Conservation (phyloP, 1,140 invertebrate species). For the Tetragonula clypearis region DNA sequence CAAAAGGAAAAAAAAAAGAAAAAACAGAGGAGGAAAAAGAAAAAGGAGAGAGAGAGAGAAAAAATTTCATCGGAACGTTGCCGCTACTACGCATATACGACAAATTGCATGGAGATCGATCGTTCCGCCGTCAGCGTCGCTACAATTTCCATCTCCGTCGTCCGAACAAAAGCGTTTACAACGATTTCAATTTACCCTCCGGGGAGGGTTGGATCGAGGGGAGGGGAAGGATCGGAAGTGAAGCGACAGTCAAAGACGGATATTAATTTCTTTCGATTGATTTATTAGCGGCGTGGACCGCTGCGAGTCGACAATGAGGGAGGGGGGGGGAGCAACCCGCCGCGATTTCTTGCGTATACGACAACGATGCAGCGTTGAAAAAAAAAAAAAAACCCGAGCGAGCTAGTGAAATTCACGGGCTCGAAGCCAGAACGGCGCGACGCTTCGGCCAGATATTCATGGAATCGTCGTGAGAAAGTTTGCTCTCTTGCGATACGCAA, state of each 20-base stretch:
- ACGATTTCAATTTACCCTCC: constrained; percentile 29
- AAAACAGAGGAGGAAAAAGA: background rate
- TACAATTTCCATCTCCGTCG: constrained; percentile 19
- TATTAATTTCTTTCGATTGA: constrained; percentile 43
- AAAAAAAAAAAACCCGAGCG: background rate
- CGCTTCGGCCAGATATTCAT: constrained; percentile 54
- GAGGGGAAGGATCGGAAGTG: no score
- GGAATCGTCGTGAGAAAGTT: constrained; percentile 64
- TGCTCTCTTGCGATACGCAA: constrained; percentile 52
- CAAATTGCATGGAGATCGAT: constrained; percentile 6
- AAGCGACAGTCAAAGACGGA: constrained; percentile 10
- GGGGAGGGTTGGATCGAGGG: background rate
- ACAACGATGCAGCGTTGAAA: background rate
- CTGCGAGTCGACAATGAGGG: background rate
- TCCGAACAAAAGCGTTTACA: constrained; percentile 18
- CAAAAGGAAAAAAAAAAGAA: background rate
- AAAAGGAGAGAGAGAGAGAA: no score
- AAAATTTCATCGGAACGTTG: background rate
- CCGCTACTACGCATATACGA: background rate
- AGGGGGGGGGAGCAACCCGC: constrained; percentile 13
- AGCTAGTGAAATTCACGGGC: constrained; percentile 21
- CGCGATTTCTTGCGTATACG: background rate
- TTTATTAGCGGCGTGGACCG: constrained; percentile 14
- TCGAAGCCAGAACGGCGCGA: constrained; percentile 42
- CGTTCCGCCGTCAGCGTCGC: background rate